Base-by-base conservation (phyloP, 1,140 invertebrate genomes). In the Samia ricini region DNA sequence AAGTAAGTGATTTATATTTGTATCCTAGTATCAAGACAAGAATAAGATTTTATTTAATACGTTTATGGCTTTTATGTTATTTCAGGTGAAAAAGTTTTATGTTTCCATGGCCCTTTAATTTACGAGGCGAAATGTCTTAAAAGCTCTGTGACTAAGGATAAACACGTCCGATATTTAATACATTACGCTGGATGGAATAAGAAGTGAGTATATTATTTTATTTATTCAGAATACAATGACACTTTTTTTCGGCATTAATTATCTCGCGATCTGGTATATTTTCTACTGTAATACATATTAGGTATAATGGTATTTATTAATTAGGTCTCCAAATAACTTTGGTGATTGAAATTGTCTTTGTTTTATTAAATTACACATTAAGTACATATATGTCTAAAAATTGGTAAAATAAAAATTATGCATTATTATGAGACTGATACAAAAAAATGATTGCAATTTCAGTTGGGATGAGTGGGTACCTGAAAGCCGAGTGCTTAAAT, bases 401-500 rank as follows among this genome's bases (percentile, higher is more conserved):
- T 29, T 29, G 1, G 10, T 29, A 2, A 29, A 5, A 29, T 29
- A 29, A 8, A 1, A 29, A 8, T 5, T 5, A 8, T 8, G 1
- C 26, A 29, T 8, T 29, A 29, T 2, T 29, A 8, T 1, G 6
- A 29, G 2, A 29, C 26, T 2, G 6, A 29, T 2, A 5, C 6
- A 42, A 42, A 15, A 3, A 12, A 10, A 42, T 42, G 33, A 15
- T 26, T 57, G 23, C 42, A 18, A 60, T 81, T 93, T 83, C 91
- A 98, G 97, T 91, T 99, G 98, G 98, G 98, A 99, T 83, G 98
- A 99, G 91, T 99, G 98, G 98, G 98, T 99, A 10, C 96, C 97
- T 0, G 98, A 99, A 87, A 96, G 94, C 74, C 87, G 98, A 85
- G 97, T 99, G 6, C 88, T 99, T 7, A 98, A 99, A 85, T 97